A percentile compares a stretch with the other conserved stretches of the same genome.
Conservation (phyloP, 2,113 vertebrate species). For the Condylura cristata region DNA sequence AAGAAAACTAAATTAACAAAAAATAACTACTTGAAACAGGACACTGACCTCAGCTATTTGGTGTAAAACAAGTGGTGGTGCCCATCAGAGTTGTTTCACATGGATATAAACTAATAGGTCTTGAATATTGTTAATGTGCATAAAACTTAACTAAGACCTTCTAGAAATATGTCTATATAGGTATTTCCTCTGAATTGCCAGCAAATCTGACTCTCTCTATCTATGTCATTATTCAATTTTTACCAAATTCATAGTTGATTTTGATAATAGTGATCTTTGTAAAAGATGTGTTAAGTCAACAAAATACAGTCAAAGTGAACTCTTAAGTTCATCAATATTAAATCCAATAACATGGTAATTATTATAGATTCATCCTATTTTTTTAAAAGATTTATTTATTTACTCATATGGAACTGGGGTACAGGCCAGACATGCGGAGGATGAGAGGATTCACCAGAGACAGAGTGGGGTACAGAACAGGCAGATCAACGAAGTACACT, state of each 20-base stretch:
- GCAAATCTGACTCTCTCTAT: not conserved
- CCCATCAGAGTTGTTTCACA: not conserved
- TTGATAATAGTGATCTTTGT: not conserved
- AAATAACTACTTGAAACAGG: not conserved
- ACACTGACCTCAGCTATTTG: not conserved
- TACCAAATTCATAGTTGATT: not conserved
- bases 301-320: not conserved
- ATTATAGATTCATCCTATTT: not conserved
- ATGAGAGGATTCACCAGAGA: no score
- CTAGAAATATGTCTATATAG: not conserved
- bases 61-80: not conserved
- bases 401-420: no score
- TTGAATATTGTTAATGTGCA: not conserved
- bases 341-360: not conserved
- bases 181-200: not conserved
- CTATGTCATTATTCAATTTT: not conserved
- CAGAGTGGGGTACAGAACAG: no score
- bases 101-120: not conserved
- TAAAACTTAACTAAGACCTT: not conserved
- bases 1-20: not conserved
- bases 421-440: no score
- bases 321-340: not conserved
- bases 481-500: no score
- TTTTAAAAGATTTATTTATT: not conserved
- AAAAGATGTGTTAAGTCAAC: not conserved